Base-by-base conservation (phyloP, 1,140 invertebrate species). In the Portunus trituberculatus region DNA sequence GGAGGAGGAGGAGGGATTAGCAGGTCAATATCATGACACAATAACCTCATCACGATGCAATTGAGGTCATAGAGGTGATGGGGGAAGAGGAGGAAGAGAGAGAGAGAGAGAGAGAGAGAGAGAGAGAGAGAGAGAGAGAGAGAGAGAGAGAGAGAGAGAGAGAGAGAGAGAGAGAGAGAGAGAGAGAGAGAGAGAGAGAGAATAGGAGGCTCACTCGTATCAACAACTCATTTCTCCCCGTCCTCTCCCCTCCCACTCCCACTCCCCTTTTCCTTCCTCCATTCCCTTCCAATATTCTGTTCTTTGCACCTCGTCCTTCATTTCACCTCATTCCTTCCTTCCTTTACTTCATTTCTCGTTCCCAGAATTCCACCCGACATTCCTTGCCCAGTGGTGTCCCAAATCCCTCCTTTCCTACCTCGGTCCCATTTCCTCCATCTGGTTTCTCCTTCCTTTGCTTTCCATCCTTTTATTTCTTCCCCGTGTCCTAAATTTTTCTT, bases 1-100 rank as follows among this genome's bases (percentile, higher is more conserved):
- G 67, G 67, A 76, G 67, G 52, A 59, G 67, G 25, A 76, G 67
- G 25, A n/a, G 67, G 67, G 67, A 76, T 76, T n/a, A 7, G 25
- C 67, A n/a, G 67, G 67, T 76, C 67, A 76, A 76, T 76, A 76
- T 76, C 67, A 20, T 76, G 67, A 76, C 67, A 76, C 67, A 25
- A 76, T 76, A 76, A 76, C 67, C 67, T 76, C 67, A 76, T 76
- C 67, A 76, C 67, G 6, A n/a, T 20, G 67, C 25, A 76, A 76
- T 76, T 76, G 67, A 20, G 67, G 67, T 76, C 67, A 76, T 12
- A 59, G 67, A 8, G 67, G 67, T 76, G 67, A 20, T 76, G 20
- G 16, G 4, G 67, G 67, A n/a, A 25, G 67, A n/a, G n/a, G 8
- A n/a, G 67, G 20, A 76, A 0, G 12, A 10, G 52, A 20, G 0